Conservation (phyloP, 2,797 vertebrate species). For the Falco concolor region DNA sequence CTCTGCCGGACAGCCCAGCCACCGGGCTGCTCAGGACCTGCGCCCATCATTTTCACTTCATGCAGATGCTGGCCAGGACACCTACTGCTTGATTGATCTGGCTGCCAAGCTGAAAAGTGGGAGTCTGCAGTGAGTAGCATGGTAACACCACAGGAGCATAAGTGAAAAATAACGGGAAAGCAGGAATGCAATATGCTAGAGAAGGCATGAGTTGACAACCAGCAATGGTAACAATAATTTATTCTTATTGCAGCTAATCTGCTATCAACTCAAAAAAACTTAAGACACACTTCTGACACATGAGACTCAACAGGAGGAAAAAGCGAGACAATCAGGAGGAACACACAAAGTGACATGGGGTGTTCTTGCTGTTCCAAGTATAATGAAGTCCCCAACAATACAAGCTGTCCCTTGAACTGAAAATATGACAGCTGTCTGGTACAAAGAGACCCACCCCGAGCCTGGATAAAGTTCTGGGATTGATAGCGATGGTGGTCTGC, state of each 20-base stretch:
- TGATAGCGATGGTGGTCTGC: background rate
- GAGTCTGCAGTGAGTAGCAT: background rate
- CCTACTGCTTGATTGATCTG: background rate
- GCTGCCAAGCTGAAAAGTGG: background rate
- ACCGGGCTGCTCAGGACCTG: background rate
- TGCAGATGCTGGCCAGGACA: background rate
- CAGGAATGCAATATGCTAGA: background rate
- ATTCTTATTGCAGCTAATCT: background rate
- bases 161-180: background rate
- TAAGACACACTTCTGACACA: background rate
- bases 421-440: background rate
- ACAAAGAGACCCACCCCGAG: background rate
- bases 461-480: background rate
- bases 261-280: background rate
- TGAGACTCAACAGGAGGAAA: background rate
- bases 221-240: background rate
- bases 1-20: background rate
- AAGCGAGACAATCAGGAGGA: background rate
- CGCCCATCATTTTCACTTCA: background rate
- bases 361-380: background rate
- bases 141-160: background rate
- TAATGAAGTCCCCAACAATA: background rate
- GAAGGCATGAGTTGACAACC: background rate
- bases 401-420: background rate
- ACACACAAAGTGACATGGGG: background rate